phyloP scores from a whole-genome alignment of 2,888 invertebrate genomes.

The Mactromeris polynyma region DNA sequence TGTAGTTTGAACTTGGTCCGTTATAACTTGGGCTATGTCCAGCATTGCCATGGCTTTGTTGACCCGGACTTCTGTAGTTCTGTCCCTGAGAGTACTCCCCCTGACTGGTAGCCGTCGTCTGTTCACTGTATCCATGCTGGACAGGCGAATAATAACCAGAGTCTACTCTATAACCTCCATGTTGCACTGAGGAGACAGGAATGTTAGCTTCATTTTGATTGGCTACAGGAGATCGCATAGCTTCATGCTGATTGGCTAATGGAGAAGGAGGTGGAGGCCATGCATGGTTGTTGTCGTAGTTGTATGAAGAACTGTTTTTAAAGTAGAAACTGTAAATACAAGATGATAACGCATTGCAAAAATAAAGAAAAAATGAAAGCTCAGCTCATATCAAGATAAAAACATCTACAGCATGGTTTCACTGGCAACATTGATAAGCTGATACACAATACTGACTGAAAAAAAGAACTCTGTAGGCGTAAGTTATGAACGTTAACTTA shows the following conservation, averaged over 20 bases:
- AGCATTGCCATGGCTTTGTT: conserved; percentile 23
- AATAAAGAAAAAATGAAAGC: conserved; percentile 18
- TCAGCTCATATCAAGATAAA: background rate
- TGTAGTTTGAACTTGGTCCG: background rate
- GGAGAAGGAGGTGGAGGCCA: conserved; percentile 60
- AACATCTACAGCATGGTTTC: background rate
- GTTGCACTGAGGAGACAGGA: conserved; percentile 19
- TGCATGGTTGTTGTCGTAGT: conserved; percentile 42
- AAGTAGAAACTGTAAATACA: conserved; percentile 71
- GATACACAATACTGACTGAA: background rate
- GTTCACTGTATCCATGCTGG: conserved; percentile 22
- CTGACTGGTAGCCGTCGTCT: conserved; percentile 17
- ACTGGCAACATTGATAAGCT: background rate
- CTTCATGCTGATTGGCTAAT: conserved; percentile 51
- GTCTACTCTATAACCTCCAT: background rate
- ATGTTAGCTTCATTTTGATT: conserved; percentile 8
- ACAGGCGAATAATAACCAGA: conserved; percentile 18
- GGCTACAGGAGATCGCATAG: conserved; percentile 19
- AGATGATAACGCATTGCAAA: conserved; percentile 53
- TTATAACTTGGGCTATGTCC: conserved; percentile 17
- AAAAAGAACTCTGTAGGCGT: background rate
- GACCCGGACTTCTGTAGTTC: conserved; percentile 29
- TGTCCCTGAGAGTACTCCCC: conserved; percentile 24
- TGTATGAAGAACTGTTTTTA: conserved; percentile 35
- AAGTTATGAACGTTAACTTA: background rate